These are phyloP conservation scores for Pipa parva DNA, from an alignment of 2,113 vertebrate genomes.

Conservation along the genomic window DNA sequence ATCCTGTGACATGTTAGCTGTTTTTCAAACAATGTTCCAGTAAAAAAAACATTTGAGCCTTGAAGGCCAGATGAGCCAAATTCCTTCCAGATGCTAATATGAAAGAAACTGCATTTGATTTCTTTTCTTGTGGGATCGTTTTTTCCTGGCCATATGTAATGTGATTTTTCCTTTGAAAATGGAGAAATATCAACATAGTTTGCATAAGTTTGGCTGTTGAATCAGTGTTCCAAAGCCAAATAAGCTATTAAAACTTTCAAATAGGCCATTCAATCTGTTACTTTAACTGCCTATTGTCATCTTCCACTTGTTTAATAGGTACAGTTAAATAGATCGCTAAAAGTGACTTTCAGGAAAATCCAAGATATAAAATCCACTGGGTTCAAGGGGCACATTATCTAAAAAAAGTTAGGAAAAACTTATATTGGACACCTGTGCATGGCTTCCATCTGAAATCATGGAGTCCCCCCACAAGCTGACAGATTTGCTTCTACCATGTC, in stretches of 20 bases:
- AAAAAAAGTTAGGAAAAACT: too few relatives aligned
- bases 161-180: slow-evolving; percentile 35
- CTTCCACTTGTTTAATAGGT: too few relatives aligned
- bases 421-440: too few relatives aligned
- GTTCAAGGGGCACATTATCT: too few relatives aligned
- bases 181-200: slow-evolving; percentile 36
- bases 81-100: slow-evolving; percentile 51
- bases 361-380: too few relatives aligned
- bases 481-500: too few relatives aligned
- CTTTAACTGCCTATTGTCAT: slow-evolving; percentile 15
- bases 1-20: slow-evolving; percentile 11
- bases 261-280: slow-evolving; percentile 8
- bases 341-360: not conserved
- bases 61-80: slow-evolving; percentile 30
- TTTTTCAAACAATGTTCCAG: slow-evolving; percentile 12
- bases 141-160: slow-evolving; percentile 22
- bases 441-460: too few relatives aligned
- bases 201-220: not conserved
- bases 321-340: too few relatives aligned
- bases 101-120: slow-evolving; percentile 45
- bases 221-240: slow-evolving; percentile 17
- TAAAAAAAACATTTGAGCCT: slow-evolving; percentile 22
- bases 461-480: too few relatives aligned
- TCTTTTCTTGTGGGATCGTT: slow-evolving; percentile 43
- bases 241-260: slow-evolving; percentile 15